Evolutionary conservation across 2,113 vertebrate species (phyloP).

Genomic region (Falcunculus frontatus): DNA sequence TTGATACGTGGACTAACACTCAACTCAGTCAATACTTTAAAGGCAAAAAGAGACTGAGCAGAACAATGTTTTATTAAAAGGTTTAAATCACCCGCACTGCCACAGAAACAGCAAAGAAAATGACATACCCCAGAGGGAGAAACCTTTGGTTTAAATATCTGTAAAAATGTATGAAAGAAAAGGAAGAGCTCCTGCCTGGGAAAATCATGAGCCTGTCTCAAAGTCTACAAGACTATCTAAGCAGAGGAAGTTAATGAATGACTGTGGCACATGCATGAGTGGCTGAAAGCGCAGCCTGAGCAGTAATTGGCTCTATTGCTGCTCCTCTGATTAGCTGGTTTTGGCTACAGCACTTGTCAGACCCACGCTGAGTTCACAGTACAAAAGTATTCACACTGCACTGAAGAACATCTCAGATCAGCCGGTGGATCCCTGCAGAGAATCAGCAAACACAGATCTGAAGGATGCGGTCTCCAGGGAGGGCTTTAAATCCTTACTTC

Average conservation of each 20-base stretch:
- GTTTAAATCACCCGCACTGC: neutral
- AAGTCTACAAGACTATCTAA: neutral
- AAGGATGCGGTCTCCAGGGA: neutral
- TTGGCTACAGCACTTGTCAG: conserved; percentile 33
- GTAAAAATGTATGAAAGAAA: neutral
- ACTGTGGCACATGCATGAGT: neutral
- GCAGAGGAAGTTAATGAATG: conserved; percentile 19
- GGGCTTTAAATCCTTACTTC: neutral
- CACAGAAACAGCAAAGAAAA: neutral
- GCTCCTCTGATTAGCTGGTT: conserved; percentile 47
- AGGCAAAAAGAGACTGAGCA: neutral
- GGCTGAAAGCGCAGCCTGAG: neutral
- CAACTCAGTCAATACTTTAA: neutral
- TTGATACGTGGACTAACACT: neutral
- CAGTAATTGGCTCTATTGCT: conserved; percentile 29
- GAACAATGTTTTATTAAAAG: neutral
- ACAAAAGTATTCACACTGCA: neutral
- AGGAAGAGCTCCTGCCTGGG: conserved; percentile 6
- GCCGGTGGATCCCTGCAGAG: neutral
- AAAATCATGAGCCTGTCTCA: neutral
- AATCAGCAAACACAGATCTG: conserved; percentile 44
- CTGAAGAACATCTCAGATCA: conserved; percentile 24
- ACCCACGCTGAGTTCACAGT: conserved; percentile 14
- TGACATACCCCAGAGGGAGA: neutral
- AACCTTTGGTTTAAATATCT: neutral